phyloP scores from a whole-genome alignment of 1,140 invertebrate genomes.

The Watersipora subatra region DNA sequence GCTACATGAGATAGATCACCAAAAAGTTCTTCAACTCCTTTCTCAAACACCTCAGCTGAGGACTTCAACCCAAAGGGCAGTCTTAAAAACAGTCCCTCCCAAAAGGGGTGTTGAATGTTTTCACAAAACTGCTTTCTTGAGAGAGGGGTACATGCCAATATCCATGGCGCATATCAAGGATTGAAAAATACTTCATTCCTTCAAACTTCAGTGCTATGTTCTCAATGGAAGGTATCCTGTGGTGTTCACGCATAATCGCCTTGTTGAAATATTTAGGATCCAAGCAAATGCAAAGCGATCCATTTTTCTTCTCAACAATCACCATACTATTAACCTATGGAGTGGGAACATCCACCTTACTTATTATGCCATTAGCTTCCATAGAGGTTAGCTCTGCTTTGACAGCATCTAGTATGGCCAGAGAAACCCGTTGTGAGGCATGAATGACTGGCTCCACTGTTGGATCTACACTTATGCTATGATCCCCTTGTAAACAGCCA shows the following conservation, averaged over 20 bases:
- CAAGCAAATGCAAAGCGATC: no score
- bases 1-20: conserved; percentile 21
- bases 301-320: no score
- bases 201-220: conserved; percentile 9
- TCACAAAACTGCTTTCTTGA: conserved; percentile 14
- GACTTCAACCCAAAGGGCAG: conserved; percentile 18
- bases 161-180: conserved; percentile 5
- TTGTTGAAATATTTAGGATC: no score
- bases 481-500: no score
- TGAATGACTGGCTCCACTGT: no score
- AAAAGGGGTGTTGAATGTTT: conserved; percentile 19
- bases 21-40: conserved; percentile 20
- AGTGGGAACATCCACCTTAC: no score
- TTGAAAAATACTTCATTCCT: conserved; percentile 4
- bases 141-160: conserved; percentile 14
- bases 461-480: no score
- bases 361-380: no score
- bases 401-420: no score
- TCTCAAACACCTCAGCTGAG: conserved; percentile 22
- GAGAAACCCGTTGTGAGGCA: no score
- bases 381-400: no score
- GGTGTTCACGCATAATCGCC: conserved; percentile 1
- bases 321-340: no score
- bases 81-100: conserved; percentile 16
- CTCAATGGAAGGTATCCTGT: conserved; percentile 12